Evolutionary conservation across 1,140 invertebrate genomes (phyloP).

Genomic region (Drosophila setifemur): DNA sequence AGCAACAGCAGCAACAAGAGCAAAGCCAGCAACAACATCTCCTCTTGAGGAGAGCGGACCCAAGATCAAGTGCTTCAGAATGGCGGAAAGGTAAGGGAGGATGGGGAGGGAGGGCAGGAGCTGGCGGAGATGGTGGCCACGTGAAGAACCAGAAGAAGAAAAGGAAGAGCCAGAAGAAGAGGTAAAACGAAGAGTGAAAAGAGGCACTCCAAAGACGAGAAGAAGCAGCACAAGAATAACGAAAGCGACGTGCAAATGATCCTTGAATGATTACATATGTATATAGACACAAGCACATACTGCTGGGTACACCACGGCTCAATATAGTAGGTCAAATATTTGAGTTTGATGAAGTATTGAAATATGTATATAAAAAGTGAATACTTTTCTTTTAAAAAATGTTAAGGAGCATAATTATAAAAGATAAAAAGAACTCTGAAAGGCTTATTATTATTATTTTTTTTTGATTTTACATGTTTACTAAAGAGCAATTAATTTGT

Average conservation of each 20-base stretch:
- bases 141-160: conserved; percentile 19
- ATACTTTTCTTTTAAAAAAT: too few relatives aligned
- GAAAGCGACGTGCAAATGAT: conserved; percentile 63
- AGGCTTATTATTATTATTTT: too few relatives aligned
- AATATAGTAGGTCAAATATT: neutral
- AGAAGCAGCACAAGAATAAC: conserved; percentile 29
- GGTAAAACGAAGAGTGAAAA: conserved; percentile 31
- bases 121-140: conserved; percentile 12
- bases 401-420: too few relatives aligned
- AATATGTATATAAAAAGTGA: neutral
- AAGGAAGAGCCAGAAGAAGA: conserved; percentile 1
- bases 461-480: neutral
- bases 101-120: neutral
- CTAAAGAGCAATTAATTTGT: too few relatives aligned
- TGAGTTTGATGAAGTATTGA: neutral
- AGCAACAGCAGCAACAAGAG: conserved; percentile 39
- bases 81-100: neutral
- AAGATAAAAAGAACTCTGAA: too few relatives aligned
- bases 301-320: neutral
- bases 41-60: conserved; percentile 30
- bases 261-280: conserved; percentile 59
- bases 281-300: conserved; percentile 6
- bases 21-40: neutral
- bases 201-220: conserved; percentile 38
- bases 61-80: conserved; percentile 74